Evolutionary conservation across 1,140 invertebrate genomes (phyloP).

Genomic region (Sarcophaga bullata): DNA sequence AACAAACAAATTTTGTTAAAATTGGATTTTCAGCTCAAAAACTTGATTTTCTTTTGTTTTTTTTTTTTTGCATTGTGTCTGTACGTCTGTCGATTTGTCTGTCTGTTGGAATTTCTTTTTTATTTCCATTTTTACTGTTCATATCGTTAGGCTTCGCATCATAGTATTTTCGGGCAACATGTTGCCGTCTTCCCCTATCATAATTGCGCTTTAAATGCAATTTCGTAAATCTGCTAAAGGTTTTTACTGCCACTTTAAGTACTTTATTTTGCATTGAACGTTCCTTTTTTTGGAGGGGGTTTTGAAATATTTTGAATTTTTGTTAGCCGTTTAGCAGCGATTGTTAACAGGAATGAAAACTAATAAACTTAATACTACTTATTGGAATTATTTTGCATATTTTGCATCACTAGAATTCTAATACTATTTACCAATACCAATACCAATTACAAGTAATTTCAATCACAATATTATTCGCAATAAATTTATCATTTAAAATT

Average conservation of each 20-base stretch:
- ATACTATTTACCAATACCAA: too few relatives aligned
- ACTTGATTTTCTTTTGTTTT: neutral
- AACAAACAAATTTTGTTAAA: conserved; percentile 17
- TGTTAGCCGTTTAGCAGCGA: too few relatives aligned
- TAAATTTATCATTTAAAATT: too few relatives aligned
- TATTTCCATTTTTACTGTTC: too few relatives aligned
- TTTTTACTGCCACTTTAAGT: neutral
- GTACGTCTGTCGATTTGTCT: neutral
- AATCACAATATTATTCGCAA: too few relatives aligned
- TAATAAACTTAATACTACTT: too few relatives aligned
- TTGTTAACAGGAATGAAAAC: too few relatives aligned
- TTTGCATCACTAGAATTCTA: too few relatives aligned
- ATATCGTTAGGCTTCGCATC: neutral
- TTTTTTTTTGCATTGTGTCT: neutral
- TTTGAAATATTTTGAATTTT: neutral
- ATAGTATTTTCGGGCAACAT: neutral
- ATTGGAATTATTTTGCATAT: too few relatives aligned
- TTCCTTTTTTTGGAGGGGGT: neutral
- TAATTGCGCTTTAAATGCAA: conserved; percentile 31
- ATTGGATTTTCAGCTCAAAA: conserved; percentile 15
- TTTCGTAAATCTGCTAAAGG: conserved; percentile 25
- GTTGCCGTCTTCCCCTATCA: neutral
- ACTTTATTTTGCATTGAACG: too few relatives aligned
- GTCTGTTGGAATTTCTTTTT: neutral
- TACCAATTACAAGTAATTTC: too few relatives aligned